A percentile compares a stretch with the other conserved stretches of the same genome.
These are phyloP conservation scores for Euura lappo DNA, from an alignment of 1,140 invertebrate species.

Conservation along the genomic window DNA sequence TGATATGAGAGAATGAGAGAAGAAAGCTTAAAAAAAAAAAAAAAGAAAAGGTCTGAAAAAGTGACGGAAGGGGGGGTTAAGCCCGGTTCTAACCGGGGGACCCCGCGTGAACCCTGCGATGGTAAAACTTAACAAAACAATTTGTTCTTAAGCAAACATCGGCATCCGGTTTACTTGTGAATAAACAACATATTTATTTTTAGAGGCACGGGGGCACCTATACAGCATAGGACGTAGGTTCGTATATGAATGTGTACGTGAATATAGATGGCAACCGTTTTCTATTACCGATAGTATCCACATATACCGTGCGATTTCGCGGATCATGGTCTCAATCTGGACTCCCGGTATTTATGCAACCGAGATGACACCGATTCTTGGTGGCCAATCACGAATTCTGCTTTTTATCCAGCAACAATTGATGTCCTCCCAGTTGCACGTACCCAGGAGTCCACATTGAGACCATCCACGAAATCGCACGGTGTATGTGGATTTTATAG, in stretches of 20 bases:
- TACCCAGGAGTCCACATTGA: not conserved
- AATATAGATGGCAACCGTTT: not conserved
- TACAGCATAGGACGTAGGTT: no score
- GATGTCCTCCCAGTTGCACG: not conserved
- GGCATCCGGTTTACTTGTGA: conserved; percentile 63
- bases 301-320: not conserved
- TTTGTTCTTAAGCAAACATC: conserved; percentile 62
- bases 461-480: no score
- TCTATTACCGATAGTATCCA: no score
- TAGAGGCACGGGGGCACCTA: conserved; percentile 43
- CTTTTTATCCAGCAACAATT: not conserved
- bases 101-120: conserved; percentile 27
- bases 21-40: no score
- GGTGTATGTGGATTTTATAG: no score
- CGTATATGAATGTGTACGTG: not conserved
- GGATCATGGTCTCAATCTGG: not conserved
- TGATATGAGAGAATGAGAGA: conserved; percentile 2
- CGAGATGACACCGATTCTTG: not conserved
- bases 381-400: not conserved
- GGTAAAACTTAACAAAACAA: conserved; percentile 61
- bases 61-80: conserved; percentile 8
- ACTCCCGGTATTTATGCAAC: not conserved
- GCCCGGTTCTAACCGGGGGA: no score
- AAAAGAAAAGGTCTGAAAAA: no score
- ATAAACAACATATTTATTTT: conserved; percentile 65